Evolutionary conservation across 2,113 vertebrate genomes (phyloP), one percentile per base, ranked within the genome.

Genomic region (Brachypodius melanocephalos): DNA sequence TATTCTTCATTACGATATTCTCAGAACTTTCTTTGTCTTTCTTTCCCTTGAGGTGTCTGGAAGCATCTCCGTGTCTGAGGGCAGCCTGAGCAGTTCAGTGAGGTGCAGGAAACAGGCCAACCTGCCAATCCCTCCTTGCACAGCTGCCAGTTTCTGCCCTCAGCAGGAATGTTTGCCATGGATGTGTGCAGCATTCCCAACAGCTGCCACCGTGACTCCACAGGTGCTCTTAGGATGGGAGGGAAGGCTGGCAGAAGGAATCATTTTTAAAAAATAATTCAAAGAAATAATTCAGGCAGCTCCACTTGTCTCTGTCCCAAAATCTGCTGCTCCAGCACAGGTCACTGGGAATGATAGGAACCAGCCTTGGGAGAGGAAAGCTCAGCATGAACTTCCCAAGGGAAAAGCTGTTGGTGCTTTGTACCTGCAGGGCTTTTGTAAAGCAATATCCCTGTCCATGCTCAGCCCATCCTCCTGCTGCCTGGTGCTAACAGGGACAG

Each of bases 161-260:
- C 61, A 52, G 65, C 74, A 89, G 78, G 82, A 81, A 63, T 17
- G 22, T 2, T 85, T 69, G 65, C 1, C 0, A 2, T 51, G 24
- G 4, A 2, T 5, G 11, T 6, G 20, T 20, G 32, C 52, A 38
- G 48, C 14, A 2, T 19, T 88, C 62, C 52, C 43, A 48, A 16
- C 36, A 3, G 32, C 54, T 95, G 52, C 55, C 72, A 68, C 0
- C 9, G 13, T 0, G 6, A 26, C 54, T 42, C 21, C 2, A 3
- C 76, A 66, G 79, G 55, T 63, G 36, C 42, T 43, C 2, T 29
- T 61, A 28, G 0, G 2, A 18, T 45, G 75, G 40, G 8, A 66
- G 52, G 13, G 21, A 84, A 26, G 22, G 20, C 65, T 89, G 48
- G 26, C 20, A 75, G 57, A 49, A 58, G 17, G 24, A 67, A 38